phyloP scores from a whole-genome alignment of 2,797 vertebrate genomes.

The Danio tinwini region DNA sequence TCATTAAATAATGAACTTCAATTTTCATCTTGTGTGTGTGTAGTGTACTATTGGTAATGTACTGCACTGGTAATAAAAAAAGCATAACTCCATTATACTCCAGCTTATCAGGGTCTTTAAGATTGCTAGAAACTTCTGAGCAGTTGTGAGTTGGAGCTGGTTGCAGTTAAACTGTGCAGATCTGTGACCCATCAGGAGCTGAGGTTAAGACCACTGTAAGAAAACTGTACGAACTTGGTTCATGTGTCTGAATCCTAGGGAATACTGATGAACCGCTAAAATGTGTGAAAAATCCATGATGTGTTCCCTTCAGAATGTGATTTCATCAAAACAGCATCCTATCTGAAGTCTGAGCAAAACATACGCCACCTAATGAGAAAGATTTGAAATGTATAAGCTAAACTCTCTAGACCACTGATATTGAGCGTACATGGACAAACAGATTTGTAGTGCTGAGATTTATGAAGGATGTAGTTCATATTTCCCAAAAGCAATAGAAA shows the following conservation, averaged over 20 bases:
- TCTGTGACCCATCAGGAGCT: no score
- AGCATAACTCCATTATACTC: no score
- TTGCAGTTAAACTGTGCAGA: no score
- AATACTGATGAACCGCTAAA: neutral
- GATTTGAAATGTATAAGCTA: slow-evolving; percentile 11
- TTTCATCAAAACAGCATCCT: neutral
- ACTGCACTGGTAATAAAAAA: no score
- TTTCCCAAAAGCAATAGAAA: slow-evolving; percentile 34
- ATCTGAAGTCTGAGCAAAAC: neutral
- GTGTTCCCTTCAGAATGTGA: neutral
- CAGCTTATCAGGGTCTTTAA: no score
- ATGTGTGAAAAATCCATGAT: neutral
- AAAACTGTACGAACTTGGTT: neutral
- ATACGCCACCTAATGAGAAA: slow-evolving; percentile 3
- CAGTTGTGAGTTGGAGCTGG: no score
- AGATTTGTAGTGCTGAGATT: slow-evolving; percentile 32
- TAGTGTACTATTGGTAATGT: no score
- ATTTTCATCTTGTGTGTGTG: no score
- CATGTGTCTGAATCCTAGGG: neutral
- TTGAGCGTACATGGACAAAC: slow-evolving; percentile 23
- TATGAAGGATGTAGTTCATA: slow-evolving; percentile 29
- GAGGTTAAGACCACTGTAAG: no score
- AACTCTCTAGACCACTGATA: slow-evolving; percentile 14
- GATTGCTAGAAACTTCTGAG: no score
- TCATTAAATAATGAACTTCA: no score